phyloP scores from a whole-genome alignment of 2,113 vertebrate species.

The Podarcis cretensis region DNA sequence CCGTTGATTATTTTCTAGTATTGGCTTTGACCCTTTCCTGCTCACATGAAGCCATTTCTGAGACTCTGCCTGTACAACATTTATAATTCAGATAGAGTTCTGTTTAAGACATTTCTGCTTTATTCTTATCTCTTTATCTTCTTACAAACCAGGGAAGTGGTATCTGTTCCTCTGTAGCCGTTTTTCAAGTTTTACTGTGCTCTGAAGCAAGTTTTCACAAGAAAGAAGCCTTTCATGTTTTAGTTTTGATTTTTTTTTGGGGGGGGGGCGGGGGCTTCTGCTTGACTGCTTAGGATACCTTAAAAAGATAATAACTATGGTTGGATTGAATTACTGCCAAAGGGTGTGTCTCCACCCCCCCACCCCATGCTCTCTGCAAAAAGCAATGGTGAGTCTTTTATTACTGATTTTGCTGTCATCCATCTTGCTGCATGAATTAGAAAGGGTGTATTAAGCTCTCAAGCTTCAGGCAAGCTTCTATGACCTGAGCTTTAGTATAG shows the following conservation, averaged over 20 bases:
- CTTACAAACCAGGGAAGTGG: slow-evolving; percentile 14
- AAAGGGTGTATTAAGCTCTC: neutral
- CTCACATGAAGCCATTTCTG: too few relatives aligned
- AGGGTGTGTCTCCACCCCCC: too few relatives aligned
- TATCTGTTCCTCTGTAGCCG: neutral
- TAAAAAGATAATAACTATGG: neutral
- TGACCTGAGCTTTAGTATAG: too few relatives aligned
- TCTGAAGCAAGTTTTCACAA: slow-evolving; percentile 29
- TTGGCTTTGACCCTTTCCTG: too few relatives aligned
- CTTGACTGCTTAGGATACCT: neutral
- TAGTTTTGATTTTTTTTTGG: neutral
- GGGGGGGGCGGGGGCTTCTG: neutral
- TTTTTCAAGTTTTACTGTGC: slow-evolving; percentile 1
- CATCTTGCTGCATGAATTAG: neutral
- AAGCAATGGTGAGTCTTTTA: neutral
- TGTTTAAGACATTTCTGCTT: slow-evolving; percentile 26
- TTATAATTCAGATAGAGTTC: neutral
- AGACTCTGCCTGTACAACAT: too few relatives aligned
- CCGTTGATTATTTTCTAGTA: too few relatives aligned
- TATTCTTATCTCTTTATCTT: slow-evolving; percentile 48
- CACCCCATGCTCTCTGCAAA: neutral
- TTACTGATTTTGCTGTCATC: neutral
- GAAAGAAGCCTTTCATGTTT: slow-evolving; percentile 27
- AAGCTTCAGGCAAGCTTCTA: neutral
- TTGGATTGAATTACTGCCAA: slow-evolving; percentile 10